phyloP scores from a whole-genome alignment of 2,888 invertebrate species.

The Drosophila subsilvestris region DNA sequence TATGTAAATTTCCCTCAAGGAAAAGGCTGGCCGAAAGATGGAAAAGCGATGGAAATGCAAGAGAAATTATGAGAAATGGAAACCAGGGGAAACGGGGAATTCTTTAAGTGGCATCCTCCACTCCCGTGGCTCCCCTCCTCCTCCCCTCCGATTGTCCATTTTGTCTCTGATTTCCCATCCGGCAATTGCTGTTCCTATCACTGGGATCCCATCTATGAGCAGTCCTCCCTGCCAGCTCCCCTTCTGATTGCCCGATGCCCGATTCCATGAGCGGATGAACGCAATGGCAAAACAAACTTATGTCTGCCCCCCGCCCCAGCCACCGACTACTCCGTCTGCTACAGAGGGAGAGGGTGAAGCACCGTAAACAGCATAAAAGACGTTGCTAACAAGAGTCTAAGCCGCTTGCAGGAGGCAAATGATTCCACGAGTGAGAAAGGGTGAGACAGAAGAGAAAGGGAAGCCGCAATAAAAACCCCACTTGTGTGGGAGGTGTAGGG shows the following conservation, averaged over 20 bases:
- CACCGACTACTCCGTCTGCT: background rate
- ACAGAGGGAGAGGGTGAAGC: constrained; percentile 1
- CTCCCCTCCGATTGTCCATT: background rate
- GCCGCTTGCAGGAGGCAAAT: constrained; percentile 48
- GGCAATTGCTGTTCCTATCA: constrained; percentile 50
- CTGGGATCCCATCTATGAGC: constrained; percentile 50
- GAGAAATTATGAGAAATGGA: constrained; percentile 8
- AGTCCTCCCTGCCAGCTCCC: background rate
- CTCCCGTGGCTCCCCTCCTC: background rate
- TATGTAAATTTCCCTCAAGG: constrained; percentile 62
- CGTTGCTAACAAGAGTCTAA: constrained; percentile 67
- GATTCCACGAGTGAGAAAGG: constrained; percentile 19
- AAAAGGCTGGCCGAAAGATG: constrained; percentile 13
- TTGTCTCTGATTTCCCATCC: constrained; percentile 20
- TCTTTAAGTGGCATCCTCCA: constrained; percentile 15
- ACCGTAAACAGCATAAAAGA: constrained; percentile 39
- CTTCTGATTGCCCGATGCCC: constrained; percentile 33
- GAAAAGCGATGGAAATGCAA: constrained; percentile 34
- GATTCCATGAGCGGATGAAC: constrained; percentile 35
- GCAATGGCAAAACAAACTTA: constrained; percentile 41
- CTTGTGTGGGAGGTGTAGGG: background rate
- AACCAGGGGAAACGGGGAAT: constrained; percentile 3
- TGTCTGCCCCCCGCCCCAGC: background rate
- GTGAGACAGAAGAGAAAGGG: background rate
- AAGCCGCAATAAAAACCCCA: constrained; percentile 44